Conservation (phyloP, 1,140 invertebrate species). For the Plutomurus gul region DNA sequence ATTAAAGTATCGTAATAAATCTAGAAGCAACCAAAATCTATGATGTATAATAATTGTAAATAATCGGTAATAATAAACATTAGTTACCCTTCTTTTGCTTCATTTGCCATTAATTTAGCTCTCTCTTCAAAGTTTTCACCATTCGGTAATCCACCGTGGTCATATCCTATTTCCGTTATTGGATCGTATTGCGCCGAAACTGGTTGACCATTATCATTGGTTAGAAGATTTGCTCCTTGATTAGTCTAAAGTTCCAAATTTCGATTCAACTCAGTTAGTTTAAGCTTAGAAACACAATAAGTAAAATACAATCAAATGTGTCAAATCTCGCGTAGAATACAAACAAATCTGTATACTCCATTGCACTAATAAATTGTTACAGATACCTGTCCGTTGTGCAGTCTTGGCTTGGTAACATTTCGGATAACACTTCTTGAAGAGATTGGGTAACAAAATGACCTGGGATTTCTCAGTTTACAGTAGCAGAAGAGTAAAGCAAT, state of each 20-base stretch:
- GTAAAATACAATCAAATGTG: too few relatives aligned
- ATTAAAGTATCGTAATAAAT: too few relatives aligned
- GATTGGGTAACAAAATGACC: conserved; percentile 32
- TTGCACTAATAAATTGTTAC: background rate
- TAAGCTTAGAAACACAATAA: too few relatives aligned
- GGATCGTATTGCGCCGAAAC: conserved; percentile 39
- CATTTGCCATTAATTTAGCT: conserved; percentile 42
- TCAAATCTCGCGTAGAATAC: too few relatives aligned
- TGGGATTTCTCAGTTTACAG: conserved; percentile 33
- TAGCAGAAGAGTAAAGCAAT: background rate
- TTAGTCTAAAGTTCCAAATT: background rate
- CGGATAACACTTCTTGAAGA: conserved; percentile 36
- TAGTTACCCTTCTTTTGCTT: conserved; percentile 42
- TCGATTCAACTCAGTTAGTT: too few relatives aligned
- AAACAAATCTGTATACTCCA: too few relatives aligned
- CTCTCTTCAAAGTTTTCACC: conserved; percentile 39
- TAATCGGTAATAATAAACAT: too few relatives aligned
- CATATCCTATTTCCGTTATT: conserved; percentile 31
- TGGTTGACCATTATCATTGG: conserved; percentile 32
- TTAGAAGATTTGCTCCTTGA: conserved; percentile 34
- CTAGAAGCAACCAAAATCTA: too few relatives aligned
- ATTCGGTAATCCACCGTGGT: background rate
- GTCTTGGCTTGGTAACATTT: conserved; percentile 40
- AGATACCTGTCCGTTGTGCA: conserved; percentile 3
- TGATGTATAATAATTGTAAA: too few relatives aligned